phyloP scores from a whole-genome alignment of 2,888 invertebrate genomes.

The Sipunculus nudus region DNA sequence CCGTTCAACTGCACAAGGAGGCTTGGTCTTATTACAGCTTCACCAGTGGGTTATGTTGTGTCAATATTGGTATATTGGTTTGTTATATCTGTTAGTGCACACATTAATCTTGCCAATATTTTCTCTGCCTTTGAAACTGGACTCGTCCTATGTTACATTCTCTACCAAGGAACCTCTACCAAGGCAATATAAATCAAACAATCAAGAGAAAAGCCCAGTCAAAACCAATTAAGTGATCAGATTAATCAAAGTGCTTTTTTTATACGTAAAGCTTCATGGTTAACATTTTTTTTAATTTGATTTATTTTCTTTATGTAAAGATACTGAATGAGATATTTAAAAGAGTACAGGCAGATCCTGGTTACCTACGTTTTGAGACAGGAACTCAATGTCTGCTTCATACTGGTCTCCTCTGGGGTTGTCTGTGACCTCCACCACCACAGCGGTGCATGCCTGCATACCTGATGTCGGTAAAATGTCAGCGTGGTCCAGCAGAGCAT shows the following conservation, averaged over 20 bases:
- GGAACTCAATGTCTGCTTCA: constrained; percentile 51
- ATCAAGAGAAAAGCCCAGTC: background rate
- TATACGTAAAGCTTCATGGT: background rate
- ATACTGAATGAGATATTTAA: background rate
- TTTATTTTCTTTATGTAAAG: background rate
- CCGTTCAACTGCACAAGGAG: too few relatives aligned
- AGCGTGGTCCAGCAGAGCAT: constrained; percentile 49
- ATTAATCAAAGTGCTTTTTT: background rate
- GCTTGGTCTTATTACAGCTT: too few relatives aligned
- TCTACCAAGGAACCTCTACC: too few relatives aligned
- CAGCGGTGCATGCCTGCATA: constrained; percentile 53
- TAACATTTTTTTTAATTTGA: background rate
- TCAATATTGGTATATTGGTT: too few relatives aligned
- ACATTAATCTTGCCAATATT: too few relatives aligned
- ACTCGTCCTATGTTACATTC: too few relatives aligned
- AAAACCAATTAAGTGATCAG: background rate
- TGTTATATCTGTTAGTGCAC: too few relatives aligned
- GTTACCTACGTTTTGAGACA: constrained; percentile 43
- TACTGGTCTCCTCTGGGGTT: constrained; percentile 41
- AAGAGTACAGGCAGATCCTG: too few relatives aligned
- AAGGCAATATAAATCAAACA: too few relatives aligned
- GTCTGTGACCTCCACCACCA: constrained; percentile 47
- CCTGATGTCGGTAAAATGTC: constrained; percentile 53
- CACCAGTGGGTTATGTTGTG: too few relatives aligned
- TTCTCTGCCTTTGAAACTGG: too few relatives aligned